Base-by-base conservation (phyloP, 2,888 invertebrate genomes). In the Apotomis betuletana region DNA sequence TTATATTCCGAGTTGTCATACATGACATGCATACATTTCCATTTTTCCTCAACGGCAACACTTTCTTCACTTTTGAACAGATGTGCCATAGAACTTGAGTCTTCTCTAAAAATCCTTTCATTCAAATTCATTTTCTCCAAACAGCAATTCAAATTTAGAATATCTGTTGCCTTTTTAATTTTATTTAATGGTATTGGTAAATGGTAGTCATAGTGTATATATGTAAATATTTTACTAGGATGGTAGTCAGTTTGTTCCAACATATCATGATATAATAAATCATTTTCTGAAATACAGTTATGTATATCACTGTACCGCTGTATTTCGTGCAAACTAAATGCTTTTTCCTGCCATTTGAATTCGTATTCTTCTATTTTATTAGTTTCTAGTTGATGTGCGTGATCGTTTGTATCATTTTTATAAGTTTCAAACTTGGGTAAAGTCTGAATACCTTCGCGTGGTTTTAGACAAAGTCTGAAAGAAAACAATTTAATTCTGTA, bases 311-410 rank as follows among this genome's bases (percentile, higher is more conserved):
- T 85, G 79, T 95, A 96, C 69, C 94, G 93, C 65, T 94, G 91
- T 9, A 94, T 81, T 84, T 97, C 96, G 78, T 88, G 89, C 8
- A 89, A 87, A 75, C 95, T 95, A 72, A 96, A 95, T 0, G 94
- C 85, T 88, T 97, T 97, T 81, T 96, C 94, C 83, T 97, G 97
- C 97, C 97, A 97, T 76, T 86, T 85, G 75, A 97, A 95, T 57
- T 76, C 81, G 71, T 90, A 84, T 76, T 90, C 90, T 70, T 89
- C 84, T 1, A 80, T 74, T 27, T 77, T 81, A 1, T 79, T 79
- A 6, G 58, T 64, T 73, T 85, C 82, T 44, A 85, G 74, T 61
- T 75, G 72, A 57, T 83, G 82, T 5, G 84, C 78, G 36, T 74
- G 72, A 9, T 72, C 75, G 15, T 82, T 78, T 1, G 85, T 75